Percentiles rank a stretch among this genome's conserved stretches.
Conservation (phyloP, 92 coral and sea anemone genomes). For the Umimayanthus chanpuru region DNA sequence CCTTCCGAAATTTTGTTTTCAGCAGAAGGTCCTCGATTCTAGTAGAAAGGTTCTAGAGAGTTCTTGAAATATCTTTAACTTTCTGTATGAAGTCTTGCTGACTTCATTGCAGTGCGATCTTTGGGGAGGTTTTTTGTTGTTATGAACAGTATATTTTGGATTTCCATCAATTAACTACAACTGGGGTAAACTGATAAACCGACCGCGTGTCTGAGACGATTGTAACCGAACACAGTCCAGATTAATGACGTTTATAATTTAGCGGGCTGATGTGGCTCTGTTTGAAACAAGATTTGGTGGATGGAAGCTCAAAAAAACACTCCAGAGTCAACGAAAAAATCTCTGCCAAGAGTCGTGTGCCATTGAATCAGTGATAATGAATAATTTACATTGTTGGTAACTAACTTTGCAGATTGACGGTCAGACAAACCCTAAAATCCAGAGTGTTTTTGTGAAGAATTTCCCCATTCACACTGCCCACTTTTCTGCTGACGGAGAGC, state of each 20-base stretch:
- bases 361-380: neutral
- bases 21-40: too few relatives aligned
- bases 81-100: too few relatives aligned
- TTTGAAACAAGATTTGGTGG: too few relatives aligned
- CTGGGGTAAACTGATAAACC: neutral
- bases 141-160: neutral
- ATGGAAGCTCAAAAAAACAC: too few relatives aligned
- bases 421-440: constrained; percentile 86
- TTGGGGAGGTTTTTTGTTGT: too few relatives aligned
- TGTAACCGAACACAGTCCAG: neutral
- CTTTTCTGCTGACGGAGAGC: constrained; percentile 88
- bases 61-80: too few relatives aligned
- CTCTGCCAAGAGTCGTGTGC: neutral
- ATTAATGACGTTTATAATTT: too few relatives aligned
- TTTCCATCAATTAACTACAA: neutral
- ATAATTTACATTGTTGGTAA: neutral
- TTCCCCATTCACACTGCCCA: constrained; percentile 96
- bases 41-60: too few relatives aligned
- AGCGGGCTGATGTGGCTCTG: too few relatives aligned
- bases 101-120: too few relatives aligned
- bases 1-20: too few relatives aligned
- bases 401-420: constrained; percentile 86
- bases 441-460: constrained; percentile 77
- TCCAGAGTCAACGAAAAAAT: too few relatives aligned
- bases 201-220: neutral